phyloP scores from a whole-genome alignment of 2,797 vertebrate species.

The Ptychadena robeensis region DNA sequence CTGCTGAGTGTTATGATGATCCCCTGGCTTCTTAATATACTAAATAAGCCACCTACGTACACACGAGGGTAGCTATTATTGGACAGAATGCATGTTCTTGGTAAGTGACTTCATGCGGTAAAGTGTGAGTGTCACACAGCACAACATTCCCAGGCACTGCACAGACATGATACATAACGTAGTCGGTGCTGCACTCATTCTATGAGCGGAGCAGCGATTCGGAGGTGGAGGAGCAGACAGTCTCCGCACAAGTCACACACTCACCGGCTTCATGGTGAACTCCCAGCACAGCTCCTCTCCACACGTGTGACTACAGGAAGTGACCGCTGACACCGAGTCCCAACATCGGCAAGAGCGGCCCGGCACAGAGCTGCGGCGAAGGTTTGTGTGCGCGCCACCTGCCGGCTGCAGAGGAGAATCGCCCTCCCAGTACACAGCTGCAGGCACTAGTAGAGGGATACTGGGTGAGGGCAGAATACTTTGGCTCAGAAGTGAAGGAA shows the following conservation, averaged over 20 bases:
- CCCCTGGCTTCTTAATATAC: too few relatives aligned
- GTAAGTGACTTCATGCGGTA: neutral
- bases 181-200: neutral
- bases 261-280: constrained; percentile 53
- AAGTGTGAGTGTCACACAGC: neutral
- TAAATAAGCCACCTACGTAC: too few relatives aligned
- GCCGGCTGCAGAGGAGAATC: neutral
- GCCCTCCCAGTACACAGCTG: too few relatives aligned
- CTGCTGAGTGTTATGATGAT: too few relatives aligned
- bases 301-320: constrained; percentile 56
- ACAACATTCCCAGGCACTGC: neutral
- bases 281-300: neutral
- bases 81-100: neutral
- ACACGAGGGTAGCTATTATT: too few relatives aligned
- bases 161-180: too few relatives aligned
- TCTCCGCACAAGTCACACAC: neutral
- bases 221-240: too few relatives aligned
- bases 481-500: too few relatives aligned
- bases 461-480: too few relatives aligned
- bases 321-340: neutral
- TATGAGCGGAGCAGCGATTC: neutral
- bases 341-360: neutral
- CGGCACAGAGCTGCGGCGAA: too few relatives aligned
- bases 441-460: too few relatives aligned
- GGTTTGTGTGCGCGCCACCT: neutral